Conservation (phyloP, 1,140 invertebrate genomes). For the Drosophila ananassae region DNA sequence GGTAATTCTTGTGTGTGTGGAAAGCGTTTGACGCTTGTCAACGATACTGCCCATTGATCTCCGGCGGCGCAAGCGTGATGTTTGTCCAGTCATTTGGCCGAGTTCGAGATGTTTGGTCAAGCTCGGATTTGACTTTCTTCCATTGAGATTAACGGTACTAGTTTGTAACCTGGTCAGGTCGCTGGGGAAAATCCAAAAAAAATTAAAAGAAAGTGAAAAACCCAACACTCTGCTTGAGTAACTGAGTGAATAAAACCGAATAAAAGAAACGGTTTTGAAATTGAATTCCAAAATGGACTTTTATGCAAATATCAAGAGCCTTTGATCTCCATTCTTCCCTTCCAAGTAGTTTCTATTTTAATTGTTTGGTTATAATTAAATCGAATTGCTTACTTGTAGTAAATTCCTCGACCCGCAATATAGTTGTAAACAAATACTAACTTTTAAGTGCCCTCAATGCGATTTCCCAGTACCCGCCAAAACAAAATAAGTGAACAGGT, state of each 20-base stretch:
- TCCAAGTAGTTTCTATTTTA: background rate
- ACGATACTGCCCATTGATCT: constrained; percentile 35
- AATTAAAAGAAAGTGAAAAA: constrained; percentile 32
- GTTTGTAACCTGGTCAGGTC: background rate
- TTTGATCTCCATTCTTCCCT: background rate
- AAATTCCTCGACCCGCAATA: background rate
- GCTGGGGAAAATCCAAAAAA: background rate
- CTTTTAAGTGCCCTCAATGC: background rate
- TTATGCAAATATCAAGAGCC: background rate
- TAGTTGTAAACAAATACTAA: constrained; percentile 23
- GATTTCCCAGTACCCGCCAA: background rate
- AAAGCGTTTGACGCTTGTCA: constrained; percentile 52
- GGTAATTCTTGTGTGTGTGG: constrained; percentile 55
- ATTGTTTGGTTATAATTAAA: background rate
- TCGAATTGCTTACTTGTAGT: background rate
- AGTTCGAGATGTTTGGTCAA: constrained; percentile 29
- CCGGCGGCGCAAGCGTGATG: constrained; percentile 68
- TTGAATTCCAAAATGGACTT: background rate
- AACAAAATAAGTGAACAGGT: constrained; percentile 2
- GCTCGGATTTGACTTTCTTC: constrained; percentile 55
- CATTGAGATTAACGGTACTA: constrained; percentile 38
- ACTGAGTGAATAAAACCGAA: background rate
- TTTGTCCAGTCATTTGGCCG: constrained; percentile 61
- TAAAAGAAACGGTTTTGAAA: background rate
- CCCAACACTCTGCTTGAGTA: background rate